These are phyloP conservation scores for Teleopsis dalmanni DNA, from an alignment of 1,140 invertebrate genomes.

Conservation along the genomic window DNA sequence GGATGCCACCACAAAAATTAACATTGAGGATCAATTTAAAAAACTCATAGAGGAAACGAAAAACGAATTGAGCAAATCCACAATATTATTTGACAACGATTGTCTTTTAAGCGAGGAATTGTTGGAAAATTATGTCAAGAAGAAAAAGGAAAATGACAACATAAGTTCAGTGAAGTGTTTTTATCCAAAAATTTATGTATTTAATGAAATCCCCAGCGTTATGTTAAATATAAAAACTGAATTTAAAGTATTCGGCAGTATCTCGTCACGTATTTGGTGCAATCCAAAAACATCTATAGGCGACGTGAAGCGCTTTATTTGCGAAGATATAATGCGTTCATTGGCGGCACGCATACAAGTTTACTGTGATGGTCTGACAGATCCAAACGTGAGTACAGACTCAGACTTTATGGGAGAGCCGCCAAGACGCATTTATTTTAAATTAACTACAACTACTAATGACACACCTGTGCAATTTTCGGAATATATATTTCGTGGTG, in stretches of 20 bases:
- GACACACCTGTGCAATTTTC: conserved; percentile 30
- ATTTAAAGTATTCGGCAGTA: conserved; percentile 28
- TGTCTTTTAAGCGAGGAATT: conserved; percentile 27
- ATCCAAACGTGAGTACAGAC: conserved; percentile 28
- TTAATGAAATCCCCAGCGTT: conserved; percentile 17
- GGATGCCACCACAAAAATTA: conserved; percentile 24
- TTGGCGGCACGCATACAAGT: conserved; percentile 38
- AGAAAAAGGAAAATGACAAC: conserved; percentile 14
- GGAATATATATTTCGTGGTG: conserved; percentile 39
- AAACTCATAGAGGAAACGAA: conserved; percentile 28
- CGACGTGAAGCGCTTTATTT: conserved; percentile 35
- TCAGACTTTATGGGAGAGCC: conserved; percentile 35
- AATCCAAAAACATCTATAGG: conserved; percentile 29
- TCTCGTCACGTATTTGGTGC: conserved; percentile 32
- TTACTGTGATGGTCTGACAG: conserved; percentile 40
- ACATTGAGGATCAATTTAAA: conserved; percentile 40
- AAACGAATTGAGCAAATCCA: conserved; percentile 28
- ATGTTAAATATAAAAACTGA: conserved; percentile 31
- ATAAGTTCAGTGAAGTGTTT: conserved; percentile 30
- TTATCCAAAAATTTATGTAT: conserved; percentile 28
- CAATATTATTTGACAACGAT: conserved; percentile 37
- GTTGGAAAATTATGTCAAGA: conserved; percentile 28
- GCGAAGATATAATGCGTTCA: conserved; percentile 38
- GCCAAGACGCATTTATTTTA: conserved; percentile 36
- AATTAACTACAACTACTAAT: conserved; percentile 13